These are phyloP conservation scores for Naso thynnoides DNA, from an alignment of 2,797 vertebrate species.

Conservation along the genomic window DNA sequence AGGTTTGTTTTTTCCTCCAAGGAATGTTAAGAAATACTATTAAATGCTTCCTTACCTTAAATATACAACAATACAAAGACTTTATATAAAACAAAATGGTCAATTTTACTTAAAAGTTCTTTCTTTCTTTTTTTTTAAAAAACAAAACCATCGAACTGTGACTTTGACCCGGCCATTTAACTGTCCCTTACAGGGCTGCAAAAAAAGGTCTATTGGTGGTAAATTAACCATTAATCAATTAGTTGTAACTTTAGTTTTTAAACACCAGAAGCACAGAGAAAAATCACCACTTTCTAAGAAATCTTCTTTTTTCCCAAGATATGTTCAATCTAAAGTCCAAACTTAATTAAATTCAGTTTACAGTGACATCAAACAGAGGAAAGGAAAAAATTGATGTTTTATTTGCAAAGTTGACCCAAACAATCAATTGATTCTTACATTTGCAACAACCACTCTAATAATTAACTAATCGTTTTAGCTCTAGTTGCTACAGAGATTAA, in stretches of 20 bases:
- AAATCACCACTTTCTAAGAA: background rate
- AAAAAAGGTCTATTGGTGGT: conserved; percentile 8
- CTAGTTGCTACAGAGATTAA: conserved; percentile 15
- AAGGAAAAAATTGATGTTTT: conserved; percentile 7
- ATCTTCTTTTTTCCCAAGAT: conserved; percentile 1
- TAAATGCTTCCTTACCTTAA: conserved; percentile 7
- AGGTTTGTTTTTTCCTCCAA: conserved; percentile 8
- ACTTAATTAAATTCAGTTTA: background rate
- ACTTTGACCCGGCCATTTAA: background rate
- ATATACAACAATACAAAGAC: conserved; percentile 4
- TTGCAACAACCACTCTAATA: background rate
- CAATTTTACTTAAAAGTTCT: background rate
- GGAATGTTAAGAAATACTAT: conserved; percentile 24
- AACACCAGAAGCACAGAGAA: background rate
- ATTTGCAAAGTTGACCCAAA: background rate
- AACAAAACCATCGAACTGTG: conserved; percentile 12
- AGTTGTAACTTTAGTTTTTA: background rate
- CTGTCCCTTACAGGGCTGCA: background rate
- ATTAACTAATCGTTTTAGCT: conserved; percentile 15
- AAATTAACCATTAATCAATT: background rate
- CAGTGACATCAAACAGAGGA: conserved; percentile 9
- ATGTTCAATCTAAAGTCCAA: conserved; percentile 20
- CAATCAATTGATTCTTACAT: background rate
- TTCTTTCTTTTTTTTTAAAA: background rate
- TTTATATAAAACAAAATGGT: background rate